Evolutionary conservation across 2,797 vertebrate genomes (phyloP), one percentile per base, ranked within the genome.

Genomic region (Enteromius thamalakanensis): DNA sequence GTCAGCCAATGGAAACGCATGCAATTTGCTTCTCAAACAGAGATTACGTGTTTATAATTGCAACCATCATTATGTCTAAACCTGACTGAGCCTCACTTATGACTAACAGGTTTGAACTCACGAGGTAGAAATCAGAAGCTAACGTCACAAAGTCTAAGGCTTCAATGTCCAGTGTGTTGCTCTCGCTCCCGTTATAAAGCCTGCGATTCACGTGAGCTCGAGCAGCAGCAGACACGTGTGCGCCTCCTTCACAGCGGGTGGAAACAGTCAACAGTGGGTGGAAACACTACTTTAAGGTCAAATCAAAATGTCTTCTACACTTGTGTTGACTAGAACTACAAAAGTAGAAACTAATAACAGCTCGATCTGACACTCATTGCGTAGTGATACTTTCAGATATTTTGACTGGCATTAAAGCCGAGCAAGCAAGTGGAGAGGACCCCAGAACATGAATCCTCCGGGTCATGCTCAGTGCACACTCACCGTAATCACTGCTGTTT

Each of bases 1-100:
- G 40, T 15, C 45, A 37, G 32, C 51, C 74, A 23, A 76, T 76
- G 4, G 10, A 23, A 8, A 58, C 0, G 12, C 34, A 76, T n/a
- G 5, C 15, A 0, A 76, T 76, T 40, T 76, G 74, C 74, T 40
- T 58, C 74, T 76, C 21, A 58, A 80, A n/a, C 17, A 15, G 14
- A 55, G 47, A 79, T 77, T 12, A 40, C 6, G 49, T 65, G 26
- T 29, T 58, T 65, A n/a, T n/a, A 49, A 51, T 51, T 53, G 53
- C 51, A 40, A 6, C 1, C 21, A 58, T 15, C 17, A 26, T 15
- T 26, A 58, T 6, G 72, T 7, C 74, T 76, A 26, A 60, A 26
- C 10, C 34, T 6, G 23, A 21, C 17, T 3, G 7, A 75, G 72
- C 34, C 51, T 23, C 4, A 23, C 5, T 29, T 12, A 26, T 19